Base-by-base conservation (phyloP, 2,113 vertebrate species). In the Psittacus erithacus region DNA sequence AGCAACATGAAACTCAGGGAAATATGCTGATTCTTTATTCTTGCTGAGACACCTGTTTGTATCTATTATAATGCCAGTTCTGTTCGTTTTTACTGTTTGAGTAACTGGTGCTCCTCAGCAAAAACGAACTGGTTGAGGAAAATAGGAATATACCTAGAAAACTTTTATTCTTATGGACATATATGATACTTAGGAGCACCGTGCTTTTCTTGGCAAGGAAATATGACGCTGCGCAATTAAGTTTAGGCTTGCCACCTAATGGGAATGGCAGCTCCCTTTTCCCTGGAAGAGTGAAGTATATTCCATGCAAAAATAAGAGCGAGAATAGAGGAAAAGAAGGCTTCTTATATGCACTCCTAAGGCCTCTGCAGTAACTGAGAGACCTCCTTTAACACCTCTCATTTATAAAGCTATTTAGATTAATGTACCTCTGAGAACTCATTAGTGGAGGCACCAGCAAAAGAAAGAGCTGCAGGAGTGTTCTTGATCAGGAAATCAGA, bases 391-490 rank as follows among this genome's bases (percentile, higher is more conserved):
- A 91, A 89, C 18, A 49, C 8, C 11, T 69, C 43, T 80, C 27
- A 6, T 76, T 76, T 84, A 86, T 77, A 86, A 94, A 96, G 17
- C 31, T 90, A 23, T 92, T 94, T 90, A 85, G 49, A 70, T 92
- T 96, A 84, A 87, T 90, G 50, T 82, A 75, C 92, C 86, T 84
- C 67, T 39, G 85, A 94, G 88, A 94, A 74, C n/a, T 92, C 86
- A 88, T 96, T 90, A 92, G 52, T 43, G 53, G 41, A 93, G 50
- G 53, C 52, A 78, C 24, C 65, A 74, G 14, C 68, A 70, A 65
- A 39, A 73, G 70, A 90, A 88, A 88, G 84, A 80, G 38, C 53
- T 62, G 35, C 59, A 77, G 50, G 27, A 59, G 24, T 71, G 28
- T 74, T 82, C 83, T 86, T 95, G 43, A 73, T 93, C 53, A 80